phyloP scores from a whole-genome alignment of 2,797 vertebrate genomes.

The Chiloscyllium punctatum region DNA sequence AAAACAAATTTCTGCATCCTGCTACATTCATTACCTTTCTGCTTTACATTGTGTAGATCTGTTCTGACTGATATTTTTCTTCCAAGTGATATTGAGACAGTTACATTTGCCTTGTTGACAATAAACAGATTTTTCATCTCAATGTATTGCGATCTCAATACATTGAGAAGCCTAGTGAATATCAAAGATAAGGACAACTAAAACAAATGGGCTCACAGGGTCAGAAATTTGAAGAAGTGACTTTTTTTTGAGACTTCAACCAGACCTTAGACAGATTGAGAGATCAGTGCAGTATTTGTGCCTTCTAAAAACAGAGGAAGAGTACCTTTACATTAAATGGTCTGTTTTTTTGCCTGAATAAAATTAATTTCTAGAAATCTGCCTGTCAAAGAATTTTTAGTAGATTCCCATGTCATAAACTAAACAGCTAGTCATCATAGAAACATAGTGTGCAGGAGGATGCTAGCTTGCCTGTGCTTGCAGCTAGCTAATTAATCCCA shows the following conservation, averaged over 20 bases:
- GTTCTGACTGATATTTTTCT: neutral
- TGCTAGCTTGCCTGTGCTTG: neutral
- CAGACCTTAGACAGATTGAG: neutral
- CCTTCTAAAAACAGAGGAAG: neutral
- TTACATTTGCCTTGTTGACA: neutral
- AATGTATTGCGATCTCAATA: neutral
- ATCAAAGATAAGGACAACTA: neutral
- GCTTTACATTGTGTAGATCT: neutral
- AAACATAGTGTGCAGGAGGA: neutral
- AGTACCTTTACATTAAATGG: neutral
- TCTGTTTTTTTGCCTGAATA: neutral
- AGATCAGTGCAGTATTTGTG: neutral
- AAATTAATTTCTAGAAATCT: neutral
- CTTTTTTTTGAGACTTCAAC: neutral
- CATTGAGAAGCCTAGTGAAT: neutral
- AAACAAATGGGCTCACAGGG: neutral
- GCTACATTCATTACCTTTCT: neutral
- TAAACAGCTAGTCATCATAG: neutral
- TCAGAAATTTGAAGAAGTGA: neutral
- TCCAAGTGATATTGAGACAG: neutral
- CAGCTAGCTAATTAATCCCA: neutral
- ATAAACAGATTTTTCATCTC: neutral
- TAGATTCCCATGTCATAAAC: neutral
- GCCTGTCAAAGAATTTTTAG: neutral
- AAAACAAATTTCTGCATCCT: neutral